A percentile compares a stretch with the other conserved stretches of the same genome.
Evolutionary conservation across 2,113 vertebrate species (phyloP).

Genomic region (Agapornis roseicollis): DNA sequence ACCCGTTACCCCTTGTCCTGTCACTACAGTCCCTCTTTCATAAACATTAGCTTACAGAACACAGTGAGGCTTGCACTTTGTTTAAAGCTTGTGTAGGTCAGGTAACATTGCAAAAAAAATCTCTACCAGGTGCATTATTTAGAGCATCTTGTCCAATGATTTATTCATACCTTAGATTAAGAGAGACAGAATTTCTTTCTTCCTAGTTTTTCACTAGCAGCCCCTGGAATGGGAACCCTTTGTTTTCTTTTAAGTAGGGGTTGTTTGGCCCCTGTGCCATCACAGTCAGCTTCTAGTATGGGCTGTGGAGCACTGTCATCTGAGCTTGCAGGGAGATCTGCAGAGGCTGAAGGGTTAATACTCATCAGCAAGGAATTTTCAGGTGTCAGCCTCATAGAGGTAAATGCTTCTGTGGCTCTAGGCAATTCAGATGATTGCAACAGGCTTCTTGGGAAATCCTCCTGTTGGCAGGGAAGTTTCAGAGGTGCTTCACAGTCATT

Average conservation of each 20-base stretch:
- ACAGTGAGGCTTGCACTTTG: background rate
- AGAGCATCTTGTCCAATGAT: background rate
- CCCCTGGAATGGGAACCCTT: slow-evolving; percentile 28
- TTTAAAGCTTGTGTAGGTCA: background rate
- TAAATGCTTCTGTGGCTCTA: background rate
- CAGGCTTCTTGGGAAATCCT: background rate
- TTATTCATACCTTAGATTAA: background rate
- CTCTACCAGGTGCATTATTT: background rate
- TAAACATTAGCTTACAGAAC: background rate
- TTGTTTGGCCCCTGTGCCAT: background rate
- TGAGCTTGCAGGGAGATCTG: background rate
- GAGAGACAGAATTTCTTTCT: slow-evolving; percentile 45
- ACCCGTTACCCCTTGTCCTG: too few relatives aligned
- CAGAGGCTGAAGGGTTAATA: background rate
- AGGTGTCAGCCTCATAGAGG: background rate
- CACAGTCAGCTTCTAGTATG: background rate
- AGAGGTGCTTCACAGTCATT: slow-evolving; percentile 4
- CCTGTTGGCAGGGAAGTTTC: background rate
- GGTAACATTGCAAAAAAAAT: background rate
- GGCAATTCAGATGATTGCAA: background rate
- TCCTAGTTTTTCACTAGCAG: slow-evolving; percentile 28
- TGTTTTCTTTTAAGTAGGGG: slow-evolving; percentile 66
- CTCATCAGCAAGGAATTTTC: background rate
- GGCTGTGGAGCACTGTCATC: background rate
- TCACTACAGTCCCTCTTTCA: too few relatives aligned